Percentiles rank a stretch among this genome's conserved stretches.
Evolutionary conservation across 1,140 invertebrate genomes (phyloP).

Genomic region (Bradysia coprophila): DNA sequence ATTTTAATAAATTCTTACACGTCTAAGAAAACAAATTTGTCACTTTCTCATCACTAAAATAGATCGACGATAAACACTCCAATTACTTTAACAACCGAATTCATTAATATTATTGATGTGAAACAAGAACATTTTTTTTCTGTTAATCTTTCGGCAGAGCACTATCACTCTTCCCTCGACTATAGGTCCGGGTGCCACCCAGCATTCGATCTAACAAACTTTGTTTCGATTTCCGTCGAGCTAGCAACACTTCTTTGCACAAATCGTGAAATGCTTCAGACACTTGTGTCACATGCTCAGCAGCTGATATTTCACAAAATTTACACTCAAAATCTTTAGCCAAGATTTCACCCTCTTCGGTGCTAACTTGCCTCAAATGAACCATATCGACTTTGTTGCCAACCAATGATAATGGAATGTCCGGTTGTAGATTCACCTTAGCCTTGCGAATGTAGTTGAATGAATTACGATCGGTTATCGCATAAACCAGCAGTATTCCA

Average conservation of each 20-base stretch:
- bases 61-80: too few species aligned
- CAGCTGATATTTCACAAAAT: slow-evolving; percentile 77
- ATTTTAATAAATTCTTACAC: too few species aligned
- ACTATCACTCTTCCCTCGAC: slow-evolving; percentile 68
- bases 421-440: slow-evolving; percentile 47
- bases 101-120: too few species aligned
- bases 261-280: slow-evolving; percentile 70
- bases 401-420: slow-evolving; percentile 39
- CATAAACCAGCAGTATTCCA: slow-evolving; percentile 74
- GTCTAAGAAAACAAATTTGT: too few species aligned
- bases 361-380: slow-evolving; percentile 72
- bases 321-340: slow-evolving; percentile 74
- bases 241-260: slow-evolving; percentile 58
- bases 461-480: slow-evolving; percentile 71
- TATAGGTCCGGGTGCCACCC: slow-evolving; percentile 51
- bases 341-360: slow-evolving; percentile 71
- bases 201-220: slow-evolving; percentile 63
- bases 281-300: slow-evolving; percentile 63
- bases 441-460: slow-evolving; percentile 68
- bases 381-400: slow-evolving; percentile 88
- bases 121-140: too few species aligned
- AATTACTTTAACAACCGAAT: too few species aligned
- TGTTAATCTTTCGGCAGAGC: slow-evolving; percentile 59
- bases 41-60: too few species aligned
- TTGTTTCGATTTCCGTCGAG: slow-evolving; percentile 63